These are phyloP conservation scores for Hippolais icterina DNA, from an alignment of 2,113 vertebrate genomes.

Conservation along the genomic window DNA sequence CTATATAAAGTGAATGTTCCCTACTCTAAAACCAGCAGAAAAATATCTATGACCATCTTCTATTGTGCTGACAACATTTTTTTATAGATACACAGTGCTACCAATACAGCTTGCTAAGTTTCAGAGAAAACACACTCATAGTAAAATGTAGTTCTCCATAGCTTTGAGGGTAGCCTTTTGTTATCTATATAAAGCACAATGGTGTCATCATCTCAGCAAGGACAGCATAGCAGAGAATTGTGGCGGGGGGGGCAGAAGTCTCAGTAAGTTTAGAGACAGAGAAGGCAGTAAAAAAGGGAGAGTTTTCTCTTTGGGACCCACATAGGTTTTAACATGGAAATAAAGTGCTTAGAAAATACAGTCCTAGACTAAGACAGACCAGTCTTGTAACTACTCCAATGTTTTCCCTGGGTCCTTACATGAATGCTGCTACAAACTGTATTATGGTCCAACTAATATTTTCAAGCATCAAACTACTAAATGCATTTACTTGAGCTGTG, in stretches of 20 bases:
- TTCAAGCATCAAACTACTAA: not conserved
- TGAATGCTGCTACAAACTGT: not conserved
- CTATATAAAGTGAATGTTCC: not conserved
- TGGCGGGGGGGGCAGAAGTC: rapidly evolving
- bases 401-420: not conserved
- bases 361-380: not conserved
- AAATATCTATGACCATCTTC: too few relatives aligned
- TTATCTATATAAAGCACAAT: not conserved
- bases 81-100: too few relatives aligned
- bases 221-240: not conserved
- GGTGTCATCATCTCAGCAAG: not conserved
- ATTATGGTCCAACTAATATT: not conserved
- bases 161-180: not conserved
- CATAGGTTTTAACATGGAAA: not conserved
- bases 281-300: not conserved
- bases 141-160: not conserved
- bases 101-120: not conserved
- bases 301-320: not conserved
- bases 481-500: not conserved
- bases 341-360: not conserved
- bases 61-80: too few relatives aligned
- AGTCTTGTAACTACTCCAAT: not conserved
- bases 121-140: not conserved
- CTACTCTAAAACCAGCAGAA: not conserved
- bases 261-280: not conserved